Conservation (phyloP, 2,888 invertebrate species). For the Allophyes oxyacanthae region DNA sequence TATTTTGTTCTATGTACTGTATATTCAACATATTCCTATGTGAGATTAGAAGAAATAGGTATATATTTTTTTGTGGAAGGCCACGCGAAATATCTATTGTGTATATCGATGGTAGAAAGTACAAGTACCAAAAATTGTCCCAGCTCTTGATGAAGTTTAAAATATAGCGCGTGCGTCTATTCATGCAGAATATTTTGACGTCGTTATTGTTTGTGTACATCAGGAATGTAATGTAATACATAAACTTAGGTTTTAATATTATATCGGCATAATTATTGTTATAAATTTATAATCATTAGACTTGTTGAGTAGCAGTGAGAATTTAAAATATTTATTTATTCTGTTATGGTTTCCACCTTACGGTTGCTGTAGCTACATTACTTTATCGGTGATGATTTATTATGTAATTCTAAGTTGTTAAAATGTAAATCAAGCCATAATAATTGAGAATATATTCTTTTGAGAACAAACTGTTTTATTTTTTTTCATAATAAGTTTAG, state of each 20-base stretch:
- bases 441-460: conserved; percentile 89
- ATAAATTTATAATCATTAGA: conserved; percentile 84
- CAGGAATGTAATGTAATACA: conserved; percentile 70
- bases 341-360: conserved; percentile 81
- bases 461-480: conserved; percentile 71
- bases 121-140: conserved; percentile 50
- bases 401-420: conserved; percentile 89
- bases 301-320: conserved; percentile 87
- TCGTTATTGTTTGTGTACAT: conserved; percentile 79
- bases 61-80: conserved; percentile 71
- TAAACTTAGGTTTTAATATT: conserved; percentile 75
- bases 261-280: conserved; percentile 87
- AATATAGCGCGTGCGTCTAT: conserved; percentile 60
- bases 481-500: conserved; percentile 27
- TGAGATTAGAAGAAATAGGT: conserved; percentile 68
- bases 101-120: conserved; percentile 50
- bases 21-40: conserved; percentile 68
- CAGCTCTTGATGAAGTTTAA: conserved; percentile 42
- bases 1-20: conserved; percentile 62
- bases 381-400: conserved; percentile 87
- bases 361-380: conserved; percentile 86
- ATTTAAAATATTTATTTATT: conserved; percentile 85
- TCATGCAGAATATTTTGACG: conserved; percentile 66
- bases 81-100: conserved; percentile 61
- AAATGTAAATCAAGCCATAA: conserved; percentile 89